phyloP scores from a whole-genome alignment of 2,888 invertebrate species.

The Argynnis bischoffii region DNA sequence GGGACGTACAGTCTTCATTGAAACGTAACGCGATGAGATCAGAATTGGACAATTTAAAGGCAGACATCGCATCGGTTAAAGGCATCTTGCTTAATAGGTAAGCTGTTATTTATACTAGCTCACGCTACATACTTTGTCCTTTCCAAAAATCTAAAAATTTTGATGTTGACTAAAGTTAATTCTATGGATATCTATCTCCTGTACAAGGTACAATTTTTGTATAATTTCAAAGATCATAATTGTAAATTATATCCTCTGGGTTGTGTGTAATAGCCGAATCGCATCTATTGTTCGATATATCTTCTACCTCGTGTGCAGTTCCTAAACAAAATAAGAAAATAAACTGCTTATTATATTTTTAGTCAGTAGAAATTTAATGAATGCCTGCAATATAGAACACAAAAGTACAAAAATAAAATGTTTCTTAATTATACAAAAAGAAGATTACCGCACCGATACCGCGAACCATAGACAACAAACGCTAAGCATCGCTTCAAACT shows the following conservation, averaged over 20 bases:
- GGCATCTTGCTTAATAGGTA: conserved; percentile 87
- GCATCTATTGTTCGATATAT: conserved; percentile 49
- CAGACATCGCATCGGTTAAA: conserved; percentile 87
- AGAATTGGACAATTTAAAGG: conserved; percentile 85
- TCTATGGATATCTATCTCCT: too few species aligned
- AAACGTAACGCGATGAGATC: conserved; percentile 77
- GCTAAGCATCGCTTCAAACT: conserved; percentile 52
- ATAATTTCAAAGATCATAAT: too few species aligned
- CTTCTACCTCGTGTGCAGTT: conserved; percentile 53
- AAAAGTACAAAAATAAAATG: conserved; percentile 16
- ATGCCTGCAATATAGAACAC: not conserved
- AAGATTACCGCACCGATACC: conserved; percentile 47
- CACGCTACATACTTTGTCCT: too few species aligned
- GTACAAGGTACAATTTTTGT: too few species aligned
- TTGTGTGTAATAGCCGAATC: conserved; percentile 57
- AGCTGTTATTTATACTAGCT: conserved; percentile 30
- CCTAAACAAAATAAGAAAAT: conserved; percentile 48
- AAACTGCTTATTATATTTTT: not conserved
- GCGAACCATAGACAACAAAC: conserved; percentile 36
- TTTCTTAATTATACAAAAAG: conserved; percentile 25
- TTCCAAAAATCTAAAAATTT: too few species aligned
- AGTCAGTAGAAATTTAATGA: conserved; percentile 4
- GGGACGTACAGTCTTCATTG: conserved; percentile 82
- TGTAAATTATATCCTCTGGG: conserved; percentile 55
- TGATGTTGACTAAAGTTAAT: too few species aligned